A percentile compares a stretch with the other conserved stretches of the same genome.
Evolutionary conservation across 2,888 invertebrate species (phyloP).

Genomic region (Carpatolechia fugitivella): DNA sequence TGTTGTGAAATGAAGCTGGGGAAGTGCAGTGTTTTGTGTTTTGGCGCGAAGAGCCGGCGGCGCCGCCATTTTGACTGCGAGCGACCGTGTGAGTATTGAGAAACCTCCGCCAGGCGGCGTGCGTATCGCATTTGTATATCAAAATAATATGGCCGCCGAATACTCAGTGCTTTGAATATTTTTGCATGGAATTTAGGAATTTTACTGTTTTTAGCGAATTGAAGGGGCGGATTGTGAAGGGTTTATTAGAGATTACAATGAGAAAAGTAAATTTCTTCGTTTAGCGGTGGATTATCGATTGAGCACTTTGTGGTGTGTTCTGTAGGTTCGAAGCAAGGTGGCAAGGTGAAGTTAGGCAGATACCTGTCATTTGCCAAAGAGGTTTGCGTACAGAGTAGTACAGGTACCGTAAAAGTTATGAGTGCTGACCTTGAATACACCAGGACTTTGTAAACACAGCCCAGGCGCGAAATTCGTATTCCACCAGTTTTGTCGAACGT

Average conservation of each 20-base stretch:
- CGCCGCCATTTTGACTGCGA: slow-evolving; percentile 66
- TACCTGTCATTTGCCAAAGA: too few species aligned
- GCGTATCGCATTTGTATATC: slow-evolving; percentile 54
- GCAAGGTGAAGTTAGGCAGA: too few species aligned
- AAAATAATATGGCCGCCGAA: slow-evolving; percentile 59
- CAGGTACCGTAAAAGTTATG: too few species aligned
- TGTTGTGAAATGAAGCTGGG: slow-evolving; percentile 36
- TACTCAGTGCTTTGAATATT: slow-evolving; percentile 63
- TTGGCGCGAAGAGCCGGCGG: slow-evolving; percentile 34
- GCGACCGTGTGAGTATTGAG: slow-evolving; percentile 51
- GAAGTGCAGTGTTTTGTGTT: slow-evolving; percentile 46
- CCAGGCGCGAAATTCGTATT: too few species aligned
- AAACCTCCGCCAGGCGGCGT: slow-evolving; percentile 66
- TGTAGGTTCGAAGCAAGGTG: too few species aligned
- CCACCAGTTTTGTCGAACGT: too few species aligned
- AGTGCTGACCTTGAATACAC: too few species aligned
- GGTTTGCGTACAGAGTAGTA: too few species aligned
- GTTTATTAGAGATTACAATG: not conserved
- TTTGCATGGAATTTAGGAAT: slow-evolving; percentile 54
- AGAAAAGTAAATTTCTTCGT: not conserved
- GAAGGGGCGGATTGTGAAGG: not conserved
- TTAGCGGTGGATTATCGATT: not conserved
- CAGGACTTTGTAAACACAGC: too few species aligned
- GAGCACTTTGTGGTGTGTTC: too few species aligned
- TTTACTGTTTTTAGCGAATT: slow-evolving; percentile 12